Conservation (phyloP, 1,140 invertebrate species). For the Saccostrea cuccullata region DNA sequence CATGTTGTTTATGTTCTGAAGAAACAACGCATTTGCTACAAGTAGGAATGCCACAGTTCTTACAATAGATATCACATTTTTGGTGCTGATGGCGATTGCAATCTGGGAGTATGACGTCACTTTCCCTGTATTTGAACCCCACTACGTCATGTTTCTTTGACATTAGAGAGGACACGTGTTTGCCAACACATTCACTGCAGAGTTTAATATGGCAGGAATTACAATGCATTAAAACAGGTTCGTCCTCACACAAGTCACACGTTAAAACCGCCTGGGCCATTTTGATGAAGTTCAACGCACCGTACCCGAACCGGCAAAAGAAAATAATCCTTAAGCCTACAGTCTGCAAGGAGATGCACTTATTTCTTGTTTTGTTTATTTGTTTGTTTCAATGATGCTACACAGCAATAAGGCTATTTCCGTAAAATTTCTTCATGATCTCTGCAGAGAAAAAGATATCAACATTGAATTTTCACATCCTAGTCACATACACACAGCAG, state of each 20-base stretch:
- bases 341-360: no score
- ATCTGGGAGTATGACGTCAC: constrained; percentile 2
- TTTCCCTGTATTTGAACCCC: background rate
- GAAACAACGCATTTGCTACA: constrained; percentile 8
- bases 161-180: background rate
- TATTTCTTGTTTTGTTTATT: no score
- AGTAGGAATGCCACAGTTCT: background rate
- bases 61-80: constrained; percentile 22
- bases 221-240: constrained; percentile 21
- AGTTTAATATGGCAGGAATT: constrained; percentile 21
- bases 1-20: constrained; percentile 20
- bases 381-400: no score
- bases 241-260: constrained; percentile 12
- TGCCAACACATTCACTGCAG: constrained; percentile 9
- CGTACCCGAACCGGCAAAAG: no score
- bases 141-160: constrained; percentile 19
- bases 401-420: no score
- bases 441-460: no score
- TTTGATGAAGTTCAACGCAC: background rate
- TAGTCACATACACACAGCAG: no score
- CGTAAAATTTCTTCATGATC: no score
- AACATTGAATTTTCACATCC: no score
- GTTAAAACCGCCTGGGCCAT: constrained; percentile 3
- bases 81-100: background rate
- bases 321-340: no score